A percentile compares a stretch with the other conserved stretches of the same genome.
Conservation (phyloP, 2,797 vertebrate genomes). For the Selene dorsalis region DNA sequence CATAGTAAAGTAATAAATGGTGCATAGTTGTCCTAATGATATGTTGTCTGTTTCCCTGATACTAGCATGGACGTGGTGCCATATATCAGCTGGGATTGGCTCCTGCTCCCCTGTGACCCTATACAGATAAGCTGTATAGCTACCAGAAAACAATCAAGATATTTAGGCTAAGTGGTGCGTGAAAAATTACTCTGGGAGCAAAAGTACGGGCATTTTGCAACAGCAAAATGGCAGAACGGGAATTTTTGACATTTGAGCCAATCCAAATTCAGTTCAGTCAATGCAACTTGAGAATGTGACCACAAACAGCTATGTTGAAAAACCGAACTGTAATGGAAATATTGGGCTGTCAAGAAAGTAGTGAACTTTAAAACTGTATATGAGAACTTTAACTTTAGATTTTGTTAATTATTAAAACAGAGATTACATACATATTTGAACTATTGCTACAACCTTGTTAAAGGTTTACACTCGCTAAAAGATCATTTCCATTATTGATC, state of each 20-base stretch:
- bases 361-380: background rate
- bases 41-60: constrained; percentile 40
- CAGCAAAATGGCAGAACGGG: too few relatives aligned
- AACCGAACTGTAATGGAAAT: background rate
- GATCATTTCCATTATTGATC: too few relatives aligned
- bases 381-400: background rate
- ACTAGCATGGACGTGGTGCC: constrained; percentile 16
- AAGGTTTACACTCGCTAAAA: too few relatives aligned
- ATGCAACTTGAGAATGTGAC: background rate
- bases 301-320: background rate
- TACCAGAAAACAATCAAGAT: too few relatives aligned
- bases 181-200: too few relatives aligned
- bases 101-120: too few relatives aligned
- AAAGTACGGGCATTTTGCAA: too few relatives aligned
- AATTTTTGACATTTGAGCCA: background rate
- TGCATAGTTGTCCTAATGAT: constrained; percentile 34
- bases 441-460: too few relatives aligned
- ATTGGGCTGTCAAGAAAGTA: background rate
- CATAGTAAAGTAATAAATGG: constrained; percentile 34
- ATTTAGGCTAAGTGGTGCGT: background rate
- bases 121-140: too few relatives aligned
- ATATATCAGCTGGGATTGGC: too few relatives aligned
- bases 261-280: background rate
- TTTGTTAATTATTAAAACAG: background rate
- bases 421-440: background rate